Base-by-base conservation (phyloP, 2,888 invertebrate species). In the Cremastinae sp. region DNA sequence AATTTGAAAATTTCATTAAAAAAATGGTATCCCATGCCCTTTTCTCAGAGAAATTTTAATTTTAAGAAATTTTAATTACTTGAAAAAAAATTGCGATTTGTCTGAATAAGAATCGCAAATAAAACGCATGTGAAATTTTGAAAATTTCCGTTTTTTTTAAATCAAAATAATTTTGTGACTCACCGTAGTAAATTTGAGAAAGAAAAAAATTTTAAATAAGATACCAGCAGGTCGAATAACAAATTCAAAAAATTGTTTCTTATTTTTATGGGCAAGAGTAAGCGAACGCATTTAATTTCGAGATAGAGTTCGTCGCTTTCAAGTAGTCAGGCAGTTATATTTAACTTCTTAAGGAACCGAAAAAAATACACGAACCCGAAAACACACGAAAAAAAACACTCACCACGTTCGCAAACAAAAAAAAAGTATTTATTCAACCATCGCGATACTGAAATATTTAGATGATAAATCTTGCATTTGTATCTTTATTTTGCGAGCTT, bases 381-480 rank as follows among this genome's bases (percentile, higher is more conserved):
- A 28, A 28, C 2, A 28, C 2, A 5, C 5, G 5, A 28, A 28
- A 5, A 28, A 28, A 72, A 75, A 69, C 73, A 78, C 64, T 73
- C 75, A 70, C 74, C 76, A 77, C 74, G 77, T 61, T 61, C 66
- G 75, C 71, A 73, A 77, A 78, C 66, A 78, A 71, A 68, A 16
- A 61, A 20, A 22, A 45, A 14, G 43, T 83, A 83, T 83, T 82
- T 81, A 82, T 83, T 82, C 78, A 78, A 80, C 78, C 75, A 76
- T 78, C 81, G 79, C 2, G 77, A 78, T 82, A 82, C 78, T 76
- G 81, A 80, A 79, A 72, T 72, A 77, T 73, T 71, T 74, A 66
- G 61, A 64, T 37, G 56, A 53, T 49, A 62, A 75, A 75, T 61
- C 53, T 68, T 62, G 64, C 58, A 72, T 51, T 53, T 64, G 12